These are phyloP conservation scores for Scaeva pyrastri DNA, from an alignment of 2,888 invertebrate species.

Conservation along the genomic window DNA sequence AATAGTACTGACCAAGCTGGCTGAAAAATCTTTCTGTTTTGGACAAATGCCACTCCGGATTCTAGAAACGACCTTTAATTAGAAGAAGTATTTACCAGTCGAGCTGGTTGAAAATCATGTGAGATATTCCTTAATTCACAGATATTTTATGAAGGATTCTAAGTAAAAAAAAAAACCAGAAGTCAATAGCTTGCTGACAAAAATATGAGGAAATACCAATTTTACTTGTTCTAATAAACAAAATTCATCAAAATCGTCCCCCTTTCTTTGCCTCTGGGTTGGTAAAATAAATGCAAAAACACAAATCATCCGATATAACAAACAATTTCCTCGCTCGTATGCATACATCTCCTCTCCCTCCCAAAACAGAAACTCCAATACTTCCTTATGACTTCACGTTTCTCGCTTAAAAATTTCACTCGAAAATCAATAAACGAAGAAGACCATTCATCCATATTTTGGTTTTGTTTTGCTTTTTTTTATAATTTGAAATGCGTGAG, in stretches of 20 bases:
- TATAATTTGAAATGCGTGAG: constrained; percentile 71
- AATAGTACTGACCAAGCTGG: too few species aligned
- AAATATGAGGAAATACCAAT: too few species aligned
- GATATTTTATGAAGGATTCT: too few species aligned
- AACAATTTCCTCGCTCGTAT: constrained; percentile 60
- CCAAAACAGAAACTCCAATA: neutral
- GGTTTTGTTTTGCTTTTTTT: neutral
- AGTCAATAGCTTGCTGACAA: too few species aligned
- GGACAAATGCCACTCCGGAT: too few species aligned
- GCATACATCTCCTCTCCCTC: constrained; percentile 36
- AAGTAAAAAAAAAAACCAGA: too few species aligned
- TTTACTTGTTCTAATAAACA: neutral
- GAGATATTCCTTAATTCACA: too few species aligned
- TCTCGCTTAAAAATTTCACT: neutral
- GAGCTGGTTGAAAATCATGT: too few species aligned
- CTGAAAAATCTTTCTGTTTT: too few species aligned
- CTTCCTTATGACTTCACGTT: neutral
- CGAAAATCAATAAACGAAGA: constrained; percentile 30
- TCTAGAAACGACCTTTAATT: too few species aligned
- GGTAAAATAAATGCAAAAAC: constrained; percentile 17
- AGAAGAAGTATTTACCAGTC: too few species aligned
- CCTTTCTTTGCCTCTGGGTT: neutral
- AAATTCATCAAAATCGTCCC: neutral
- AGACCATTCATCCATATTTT: constrained; percentile 26
- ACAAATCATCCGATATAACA: constrained; percentile 60